Evolutionary conservation across 92 coral and sea anemone genomes (phyloP), one percentile per base, ranked within the genome.

Genomic region (Porites rus): DNA sequence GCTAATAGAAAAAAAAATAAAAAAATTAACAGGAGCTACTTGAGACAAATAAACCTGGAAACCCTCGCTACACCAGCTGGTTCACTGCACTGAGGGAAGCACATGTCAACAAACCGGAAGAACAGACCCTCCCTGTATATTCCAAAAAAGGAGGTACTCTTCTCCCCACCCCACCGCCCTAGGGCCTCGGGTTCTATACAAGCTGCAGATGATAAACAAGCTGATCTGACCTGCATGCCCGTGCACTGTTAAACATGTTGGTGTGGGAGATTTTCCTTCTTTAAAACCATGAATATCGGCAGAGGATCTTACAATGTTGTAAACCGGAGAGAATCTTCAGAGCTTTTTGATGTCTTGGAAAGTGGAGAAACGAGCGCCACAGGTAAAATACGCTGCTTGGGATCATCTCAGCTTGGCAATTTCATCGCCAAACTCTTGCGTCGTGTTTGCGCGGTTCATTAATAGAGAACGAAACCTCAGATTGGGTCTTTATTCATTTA

Each of bases 281-380:
- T 4, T 16, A 43, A 43, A 28, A 80, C 53, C 69, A 58, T 70
- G 65, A 56, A 31, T 14, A 31, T 59, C 10, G 60, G 24, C 50
- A 69, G 56, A 56, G 22, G 52, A 61, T 46, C 65, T 1, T 83
- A 83, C 80, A 74, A 2, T 22, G 38, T 51, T 63, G 80, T 74
- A 9, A 13, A 1, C 65, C 53, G 2, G 52, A 62, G 80, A 52
- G 51, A 31, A 61, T 64, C 73, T 1, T 73, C 87, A 8, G 87
- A 83, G 80, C 80, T 73, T 53, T 17, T 62, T 46, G 87, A 83
- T 64, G 87, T 83, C 7, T 51, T 83, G 73, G 87, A 81, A 5
- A 21, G 63, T 21, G 69, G 58, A 51, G 87, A 74, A 18, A 74
- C 31, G 64, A 72, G 87, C 22, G 4, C 59, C 38, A 31, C 69